These are phyloP conservation scores for Microtus ochrogaster DNA, from an alignment of 2,113 vertebrate species.

Conservation along the genomic window DNA sequence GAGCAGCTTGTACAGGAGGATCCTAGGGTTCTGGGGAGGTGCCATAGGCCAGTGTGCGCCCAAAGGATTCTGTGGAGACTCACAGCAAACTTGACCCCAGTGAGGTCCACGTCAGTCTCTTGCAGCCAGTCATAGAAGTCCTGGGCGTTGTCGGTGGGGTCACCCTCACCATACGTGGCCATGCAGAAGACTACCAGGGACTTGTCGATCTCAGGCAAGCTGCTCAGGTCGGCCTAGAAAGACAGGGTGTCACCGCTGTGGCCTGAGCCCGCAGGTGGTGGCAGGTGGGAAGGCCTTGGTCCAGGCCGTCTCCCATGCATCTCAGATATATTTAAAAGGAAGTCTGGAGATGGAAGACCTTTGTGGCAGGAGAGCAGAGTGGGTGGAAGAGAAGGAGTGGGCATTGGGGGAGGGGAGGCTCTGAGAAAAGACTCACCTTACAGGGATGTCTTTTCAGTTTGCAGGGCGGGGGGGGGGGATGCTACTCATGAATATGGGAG, in stretches of 20 bases:
- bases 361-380: neutral
- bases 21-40: neutral
- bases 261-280: too few relatives aligned
- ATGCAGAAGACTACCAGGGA: conserved; percentile 97
- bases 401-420: neutral
- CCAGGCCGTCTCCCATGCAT: neutral
- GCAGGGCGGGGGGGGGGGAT: neutral
- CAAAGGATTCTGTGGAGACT: conserved; percentile 75
- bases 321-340: neutral
- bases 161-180: conserved; percentile 98
- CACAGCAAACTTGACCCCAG: conserved; percentile 94
- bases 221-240: conserved; percentile 92
- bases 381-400: neutral
- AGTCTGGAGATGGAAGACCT: neutral
- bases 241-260: neutral
- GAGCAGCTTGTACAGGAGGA: neutral
- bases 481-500: neutral
- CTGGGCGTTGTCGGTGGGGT: conserved; percentile 98
- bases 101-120: conserved; percentile 91
- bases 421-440: neutral
- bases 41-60: fast-evolving
- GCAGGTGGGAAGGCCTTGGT: neutral
- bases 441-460: neutral
- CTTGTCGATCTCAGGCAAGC: conserved; percentile 93
- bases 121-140: conserved; percentile 99